phyloP scores from a whole-genome alignment of 2,888 invertebrate species.

The Eupithecia subfuscata region DNA sequence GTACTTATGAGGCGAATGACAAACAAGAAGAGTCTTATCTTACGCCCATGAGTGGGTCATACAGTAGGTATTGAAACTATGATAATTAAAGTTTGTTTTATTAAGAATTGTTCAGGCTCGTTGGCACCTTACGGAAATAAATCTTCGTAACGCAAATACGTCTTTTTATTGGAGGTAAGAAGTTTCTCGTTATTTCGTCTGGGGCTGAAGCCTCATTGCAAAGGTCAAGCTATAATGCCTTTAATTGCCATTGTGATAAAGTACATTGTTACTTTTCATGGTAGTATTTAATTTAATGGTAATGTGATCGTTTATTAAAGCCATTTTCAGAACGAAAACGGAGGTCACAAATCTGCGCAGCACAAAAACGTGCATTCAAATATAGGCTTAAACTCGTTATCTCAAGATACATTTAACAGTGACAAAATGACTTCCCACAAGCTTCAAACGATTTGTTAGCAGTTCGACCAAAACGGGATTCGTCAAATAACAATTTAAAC shows the following conservation, averaged over 20 bases:
- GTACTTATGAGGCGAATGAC: background rate
- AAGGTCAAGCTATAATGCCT: conserved; percentile 18
- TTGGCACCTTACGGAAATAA: background rate
- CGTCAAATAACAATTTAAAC: too few relatives aligned
- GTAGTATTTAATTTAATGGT: background rate
- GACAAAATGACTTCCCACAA: too few relatives aligned
- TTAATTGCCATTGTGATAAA: conserved; percentile 7
- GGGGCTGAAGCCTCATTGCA: background rate
- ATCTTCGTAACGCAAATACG: too few relatives aligned
- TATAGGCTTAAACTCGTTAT: too few relatives aligned
- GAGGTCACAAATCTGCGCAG: background rate
- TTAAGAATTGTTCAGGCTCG: background rate
- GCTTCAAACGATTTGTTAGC: too few relatives aligned
- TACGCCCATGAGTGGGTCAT: background rate
- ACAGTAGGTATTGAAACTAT: background rate
- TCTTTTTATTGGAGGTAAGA: too few relatives aligned
- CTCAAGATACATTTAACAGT: too few relatives aligned
- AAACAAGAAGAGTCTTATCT: background rate
- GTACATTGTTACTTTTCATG: conserved; percentile 10
- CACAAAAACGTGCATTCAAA: too few relatives aligned
- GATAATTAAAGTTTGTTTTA: background rate
- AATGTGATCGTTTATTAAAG: conserved; percentile 5
- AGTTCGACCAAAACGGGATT: too few relatives aligned
- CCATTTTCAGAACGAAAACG: background rate
- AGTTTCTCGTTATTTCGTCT: conserved; percentile 16